These are phyloP conservation scores for Charina bottae DNA, from an alignment of 2,113 vertebrate genomes.

Conservation along the genomic window DNA sequence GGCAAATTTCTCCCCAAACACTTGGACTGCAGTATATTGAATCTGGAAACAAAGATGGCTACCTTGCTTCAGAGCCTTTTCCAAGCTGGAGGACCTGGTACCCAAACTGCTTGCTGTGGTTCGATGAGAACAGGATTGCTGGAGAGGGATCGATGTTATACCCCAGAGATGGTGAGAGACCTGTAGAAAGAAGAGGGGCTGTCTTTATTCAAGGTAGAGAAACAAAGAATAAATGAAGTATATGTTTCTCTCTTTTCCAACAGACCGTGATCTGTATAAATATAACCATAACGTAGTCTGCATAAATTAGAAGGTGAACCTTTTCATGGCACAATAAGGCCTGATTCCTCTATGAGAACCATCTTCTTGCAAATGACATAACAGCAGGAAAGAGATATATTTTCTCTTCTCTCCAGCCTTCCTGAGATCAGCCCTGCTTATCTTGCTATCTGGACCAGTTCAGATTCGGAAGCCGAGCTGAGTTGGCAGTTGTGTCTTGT, in stretches of 20 bases:
- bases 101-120: constrained; percentile 10
- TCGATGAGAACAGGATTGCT: not conserved
- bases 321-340: not conserved
- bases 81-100: constrained; percentile 31
- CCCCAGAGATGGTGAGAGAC: not conserved
- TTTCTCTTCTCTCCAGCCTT: not conserved
- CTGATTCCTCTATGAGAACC: not conserved
- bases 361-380: not conserved
- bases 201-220: not conserved
- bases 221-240: not conserved
- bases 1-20: not conserved
- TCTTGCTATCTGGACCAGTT: no score
- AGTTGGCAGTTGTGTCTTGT: no score
- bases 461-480: no score
- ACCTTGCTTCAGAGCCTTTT: constrained; percentile 23
- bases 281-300: not conserved
- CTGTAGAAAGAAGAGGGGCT: not conserved
- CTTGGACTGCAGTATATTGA: not conserved
- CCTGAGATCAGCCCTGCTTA: no score
- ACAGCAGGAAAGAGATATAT: not conserved
- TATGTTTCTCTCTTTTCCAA: not conserved
- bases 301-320: not conserved
- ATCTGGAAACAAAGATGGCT: not conserved
- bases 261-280: not conserved
- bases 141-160: constrained; percentile 6